Evolutionary conservation across 2,888 invertebrate genomes (phyloP).

Genomic region (Mesoligia furuncula): DNA sequence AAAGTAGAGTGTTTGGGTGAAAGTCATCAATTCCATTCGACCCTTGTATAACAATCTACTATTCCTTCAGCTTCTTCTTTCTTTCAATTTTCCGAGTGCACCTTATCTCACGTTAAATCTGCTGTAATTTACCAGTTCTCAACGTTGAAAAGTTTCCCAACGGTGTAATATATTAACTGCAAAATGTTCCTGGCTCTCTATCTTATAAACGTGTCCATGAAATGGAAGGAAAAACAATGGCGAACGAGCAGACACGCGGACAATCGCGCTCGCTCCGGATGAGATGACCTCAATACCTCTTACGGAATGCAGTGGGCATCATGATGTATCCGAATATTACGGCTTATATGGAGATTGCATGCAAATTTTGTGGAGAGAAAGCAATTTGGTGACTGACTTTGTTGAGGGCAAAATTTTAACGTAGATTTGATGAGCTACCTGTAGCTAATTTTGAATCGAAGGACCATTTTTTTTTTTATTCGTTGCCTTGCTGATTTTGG

Average conservation of each 20-base stretch:
- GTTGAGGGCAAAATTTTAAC: neutral
- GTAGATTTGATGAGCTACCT: neutral
- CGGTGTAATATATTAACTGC: neutral
- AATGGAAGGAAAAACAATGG: slow-evolving; percentile 78
- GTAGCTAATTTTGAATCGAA: neutral
- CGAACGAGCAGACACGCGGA: slow-evolving; percentile 72
- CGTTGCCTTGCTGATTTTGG: neutral
- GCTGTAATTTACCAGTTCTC: neutral
- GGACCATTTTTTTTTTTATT: neutral
- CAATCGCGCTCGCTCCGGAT: slow-evolving; percentile 71
- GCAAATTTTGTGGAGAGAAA: neutral
- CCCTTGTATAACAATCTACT: too few species aligned
- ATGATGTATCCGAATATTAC: slow-evolving; percentile 23
- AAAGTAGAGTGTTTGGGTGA: too few species aligned
- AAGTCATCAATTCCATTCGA: too few species aligned
- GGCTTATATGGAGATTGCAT: neutral
- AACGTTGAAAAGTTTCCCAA: slow-evolving; percentile 9
- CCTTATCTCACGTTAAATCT: neutral
- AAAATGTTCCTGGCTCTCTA: slow-evolving; percentile 55
- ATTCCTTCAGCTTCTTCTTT: neutral
- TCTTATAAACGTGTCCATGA: slow-evolving; percentile 63
- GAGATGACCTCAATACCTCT: slow-evolving; percentile 72
- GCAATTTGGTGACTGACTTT: neutral
- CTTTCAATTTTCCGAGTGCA: neutral
- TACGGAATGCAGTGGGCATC: slow-evolving; percentile 48